Evolutionary conservation across 1,140 invertebrate genomes (phyloP).

Genomic region (Schlechtendalia chinensis): DNA sequence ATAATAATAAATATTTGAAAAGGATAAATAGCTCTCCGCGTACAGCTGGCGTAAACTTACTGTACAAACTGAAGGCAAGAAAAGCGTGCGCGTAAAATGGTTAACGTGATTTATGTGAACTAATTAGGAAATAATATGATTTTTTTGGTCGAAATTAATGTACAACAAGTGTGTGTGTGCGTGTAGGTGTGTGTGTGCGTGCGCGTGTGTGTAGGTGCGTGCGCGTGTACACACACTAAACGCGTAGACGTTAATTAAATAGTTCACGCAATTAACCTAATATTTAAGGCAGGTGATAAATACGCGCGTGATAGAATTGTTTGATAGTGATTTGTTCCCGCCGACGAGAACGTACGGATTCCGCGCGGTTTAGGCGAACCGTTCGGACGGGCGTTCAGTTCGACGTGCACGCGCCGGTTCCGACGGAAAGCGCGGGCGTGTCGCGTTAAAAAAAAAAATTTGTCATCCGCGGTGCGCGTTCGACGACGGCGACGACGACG

Average conservation of each 20-base stretch:
- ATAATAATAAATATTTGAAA: conserved; percentile 36
- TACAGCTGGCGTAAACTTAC: conserved; percentile 34
- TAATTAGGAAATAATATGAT: conserved; percentile 16
- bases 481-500: no score
- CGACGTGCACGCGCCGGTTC: no score
- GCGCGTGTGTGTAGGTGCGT: neutral
- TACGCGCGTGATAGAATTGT: neutral
- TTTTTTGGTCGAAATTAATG: conserved; percentile 11
- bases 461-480: no score
- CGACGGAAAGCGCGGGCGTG: no score
- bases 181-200: neutral
- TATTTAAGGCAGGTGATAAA: neutral
- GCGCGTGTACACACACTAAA: neutral
- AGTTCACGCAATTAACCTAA: conserved; percentile 14
- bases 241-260: neutral
- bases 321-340: no score
- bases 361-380: no score
- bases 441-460: conserved; percentile 8
- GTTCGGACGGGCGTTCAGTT: no score
- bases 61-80: conserved; percentile 36
- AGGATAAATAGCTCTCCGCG: neutral
- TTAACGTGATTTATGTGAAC: conserved; percentile 21
- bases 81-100: neutral
- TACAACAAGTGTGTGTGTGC: no score
- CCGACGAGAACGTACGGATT: no score